Evolutionary conservation across 2,888 invertebrate species (phyloP).

Genomic region (Dicyrtomina minuta): DNA sequence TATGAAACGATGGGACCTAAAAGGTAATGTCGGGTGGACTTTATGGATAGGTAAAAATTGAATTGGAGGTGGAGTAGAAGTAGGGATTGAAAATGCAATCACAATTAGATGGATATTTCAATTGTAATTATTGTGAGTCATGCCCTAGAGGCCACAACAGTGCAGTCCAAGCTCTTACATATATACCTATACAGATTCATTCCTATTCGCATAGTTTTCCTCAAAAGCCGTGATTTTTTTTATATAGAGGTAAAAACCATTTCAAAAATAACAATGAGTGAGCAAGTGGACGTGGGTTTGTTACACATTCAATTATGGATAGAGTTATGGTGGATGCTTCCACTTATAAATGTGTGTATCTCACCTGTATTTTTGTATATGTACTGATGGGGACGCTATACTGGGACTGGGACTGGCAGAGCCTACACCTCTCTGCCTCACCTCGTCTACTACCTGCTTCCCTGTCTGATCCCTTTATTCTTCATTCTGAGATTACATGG

Average conservation of each 20-base stretch:
- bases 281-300: conserved; percentile 7
- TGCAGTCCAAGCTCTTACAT: background rate
- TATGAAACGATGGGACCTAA: background rate
- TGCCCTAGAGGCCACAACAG: background rate
- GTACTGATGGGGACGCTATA: too few relatives aligned
- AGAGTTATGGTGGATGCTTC: background rate
- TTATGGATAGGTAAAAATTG: conserved; percentile 13
- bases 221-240: conserved; percentile 1
- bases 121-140: conserved; percentile 14
- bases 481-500: background rate
- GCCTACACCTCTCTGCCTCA: too few relatives aligned
- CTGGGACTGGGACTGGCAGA: too few relatives aligned
- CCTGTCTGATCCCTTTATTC: background rate
- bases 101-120: conserved; percentile 19
- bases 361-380: background rate
- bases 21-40: background rate
- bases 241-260: background rate
- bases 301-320: background rate
- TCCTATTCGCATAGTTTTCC: background rate
- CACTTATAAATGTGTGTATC: too few relatives aligned
- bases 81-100: conserved; percentile 13
- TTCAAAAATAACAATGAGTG: conserved; percentile 2
- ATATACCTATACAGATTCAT: background rate
- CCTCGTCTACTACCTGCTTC: background rate
- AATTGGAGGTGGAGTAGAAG: conserved; percentile 17